Evolutionary conservation across 1,140 invertebrate species (phyloP).

Genomic region (Sycobia sp.): DNA sequence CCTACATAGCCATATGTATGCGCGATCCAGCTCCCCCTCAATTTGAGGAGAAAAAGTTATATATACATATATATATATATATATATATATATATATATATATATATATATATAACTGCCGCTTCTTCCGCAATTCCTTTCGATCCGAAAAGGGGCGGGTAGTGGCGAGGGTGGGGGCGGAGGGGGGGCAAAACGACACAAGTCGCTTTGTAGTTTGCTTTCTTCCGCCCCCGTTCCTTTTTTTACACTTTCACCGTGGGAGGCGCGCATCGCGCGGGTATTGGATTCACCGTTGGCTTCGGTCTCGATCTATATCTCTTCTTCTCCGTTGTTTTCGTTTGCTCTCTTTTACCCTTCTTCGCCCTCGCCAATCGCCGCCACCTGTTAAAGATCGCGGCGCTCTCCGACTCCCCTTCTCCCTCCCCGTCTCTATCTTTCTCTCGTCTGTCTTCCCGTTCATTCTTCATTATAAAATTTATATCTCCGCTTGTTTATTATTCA

Average conservation of each 20-base stretch:
- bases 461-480: background rate
- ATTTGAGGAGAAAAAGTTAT: too few relatives aligned
- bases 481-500: too few relatives aligned
- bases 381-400: slow-evolving; percentile 25
- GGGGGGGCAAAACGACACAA: slow-evolving; percentile 23
- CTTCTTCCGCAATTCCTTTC: slow-evolving; percentile 17
- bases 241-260: too few relatives aligned
- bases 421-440: background rate
- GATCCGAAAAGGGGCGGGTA: background rate
- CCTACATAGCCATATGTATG: too few relatives aligned
- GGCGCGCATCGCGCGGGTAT: background rate
- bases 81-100: too few relatives aligned
- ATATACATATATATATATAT: too few relatives aligned
- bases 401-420: too few relatives aligned
- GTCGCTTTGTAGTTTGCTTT: slow-evolving; percentile 12
- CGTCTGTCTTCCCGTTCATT: background rate
- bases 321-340: slow-evolving; percentile 25
- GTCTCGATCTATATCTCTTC: slow-evolving; percentile 19
- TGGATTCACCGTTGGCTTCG: slow-evolving; percentile 25
- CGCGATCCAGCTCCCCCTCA: too few relatives aligned
- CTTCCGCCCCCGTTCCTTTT: background rate
- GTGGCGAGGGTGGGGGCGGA: too few relatives aligned
- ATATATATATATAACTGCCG: too few relatives aligned
- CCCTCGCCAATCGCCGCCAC: slow-evolving; percentile 17
- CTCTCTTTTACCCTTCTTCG: background rate